Evolutionary conservation across 2,888 invertebrate species (phyloP).

Genomic region (Blastobasis adustella): DNA sequence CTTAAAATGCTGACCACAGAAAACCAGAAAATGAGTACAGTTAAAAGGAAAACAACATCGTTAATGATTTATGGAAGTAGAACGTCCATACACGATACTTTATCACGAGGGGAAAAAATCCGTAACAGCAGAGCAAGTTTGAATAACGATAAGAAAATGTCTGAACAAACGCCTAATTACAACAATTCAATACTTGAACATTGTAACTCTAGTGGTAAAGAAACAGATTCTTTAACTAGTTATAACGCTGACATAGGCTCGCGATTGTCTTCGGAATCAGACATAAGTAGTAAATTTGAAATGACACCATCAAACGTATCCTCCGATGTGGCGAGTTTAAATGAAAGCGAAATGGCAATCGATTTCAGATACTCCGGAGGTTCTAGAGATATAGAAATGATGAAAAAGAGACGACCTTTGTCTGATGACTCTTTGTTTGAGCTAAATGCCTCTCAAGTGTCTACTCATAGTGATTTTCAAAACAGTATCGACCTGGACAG

Average conservation of each 20-base stretch:
- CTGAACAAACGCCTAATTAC: slow-evolving; percentile 32
- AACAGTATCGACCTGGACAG: slow-evolving; percentile 79
- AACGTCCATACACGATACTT: slow-evolving; percentile 68
- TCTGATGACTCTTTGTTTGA: slow-evolving; percentile 85
- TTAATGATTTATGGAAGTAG: slow-evolving; percentile 69
- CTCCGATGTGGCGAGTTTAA: slow-evolving; percentile 57
- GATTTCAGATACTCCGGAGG: slow-evolving; percentile 67
- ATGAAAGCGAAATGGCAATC: slow-evolving; percentile 62
- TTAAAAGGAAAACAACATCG: slow-evolving; percentile 63
- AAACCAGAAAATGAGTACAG: slow-evolving; percentile 61
- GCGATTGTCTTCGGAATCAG: slow-evolving; percentile 62
- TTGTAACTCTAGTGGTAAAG: slow-evolving; percentile 53
- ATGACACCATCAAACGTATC: slow-evolving; percentile 54
- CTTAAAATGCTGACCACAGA: slow-evolving; percentile 64
- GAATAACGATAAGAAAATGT: slow-evolving; percentile 43
- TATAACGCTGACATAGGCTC: slow-evolving; percentile 64
- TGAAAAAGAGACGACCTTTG: slow-evolving; percentile 81
- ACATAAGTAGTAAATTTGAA: slow-evolving; percentile 68
- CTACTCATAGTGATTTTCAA: slow-evolving; percentile 60
- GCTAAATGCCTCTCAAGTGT: slow-evolving; percentile 75
- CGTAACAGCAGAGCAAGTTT: slow-evolving; percentile 63
- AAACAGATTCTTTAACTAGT: slow-evolving; percentile 61
- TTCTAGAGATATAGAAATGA: slow-evolving; percentile 73
- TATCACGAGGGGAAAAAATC: slow-evolving; percentile 66
- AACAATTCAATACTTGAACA: slow-evolving; percentile 47